A percentile compares a stretch with the other conserved stretches of the same genome.
Conservation (phyloP, 2,113 vertebrate species). For the Seriola rivoliana region DNA sequence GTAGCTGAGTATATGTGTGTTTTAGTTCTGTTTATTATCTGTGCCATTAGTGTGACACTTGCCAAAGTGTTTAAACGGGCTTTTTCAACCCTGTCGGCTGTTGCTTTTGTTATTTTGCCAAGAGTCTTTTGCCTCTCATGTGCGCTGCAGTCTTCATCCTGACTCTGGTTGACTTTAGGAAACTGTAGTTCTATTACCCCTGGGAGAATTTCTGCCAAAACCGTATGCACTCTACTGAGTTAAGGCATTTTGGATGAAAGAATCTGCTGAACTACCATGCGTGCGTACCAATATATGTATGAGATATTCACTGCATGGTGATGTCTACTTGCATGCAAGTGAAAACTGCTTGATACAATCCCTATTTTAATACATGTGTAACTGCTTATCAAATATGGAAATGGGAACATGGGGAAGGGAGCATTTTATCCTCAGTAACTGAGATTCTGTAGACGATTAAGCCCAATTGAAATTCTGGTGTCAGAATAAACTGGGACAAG, state of each 20-base stretch:
- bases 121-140: background rate
- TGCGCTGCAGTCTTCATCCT: background rate
- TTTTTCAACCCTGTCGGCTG: background rate
- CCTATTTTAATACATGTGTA: too few relatives aligned
- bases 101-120: slow-evolving; percentile 1
- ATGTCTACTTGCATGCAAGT: background rate
- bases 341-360: background rate
- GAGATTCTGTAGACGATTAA: background rate
- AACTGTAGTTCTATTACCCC: background rate
- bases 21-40: background rate
- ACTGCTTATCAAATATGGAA: background rate
- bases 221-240: background rate
- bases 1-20: background rate
- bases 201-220: background rate
- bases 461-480: background rate
- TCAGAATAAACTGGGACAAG: background rate
- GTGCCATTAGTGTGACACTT: background rate
- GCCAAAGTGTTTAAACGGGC: background rate
- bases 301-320: background rate
- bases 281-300: background rate
- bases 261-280: background rate
- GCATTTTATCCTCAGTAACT: background rate
- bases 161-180: background rate
- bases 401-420: background rate
- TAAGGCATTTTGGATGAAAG: background rate